phyloP scores from a whole-genome alignment of 2,113 vertebrate species.

The Saccopteryx bilineata region DNA sequence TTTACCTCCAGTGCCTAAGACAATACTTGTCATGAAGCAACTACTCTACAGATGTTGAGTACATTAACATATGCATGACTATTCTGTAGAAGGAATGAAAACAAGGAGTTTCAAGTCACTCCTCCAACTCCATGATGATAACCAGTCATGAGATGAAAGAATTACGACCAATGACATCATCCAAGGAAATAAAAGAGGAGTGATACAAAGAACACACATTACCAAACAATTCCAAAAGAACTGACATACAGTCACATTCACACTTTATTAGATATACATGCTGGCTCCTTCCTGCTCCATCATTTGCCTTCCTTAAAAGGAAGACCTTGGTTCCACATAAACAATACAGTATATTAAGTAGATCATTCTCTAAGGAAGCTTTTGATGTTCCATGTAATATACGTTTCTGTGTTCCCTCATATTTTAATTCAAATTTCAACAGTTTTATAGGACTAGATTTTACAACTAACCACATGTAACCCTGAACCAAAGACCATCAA shows the following conservation, averaged over 20 bases:
- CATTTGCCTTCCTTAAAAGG: conserved; percentile 36
- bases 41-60: conserved; percentile 41
- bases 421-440: conserved; percentile 52
- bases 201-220: background rate
- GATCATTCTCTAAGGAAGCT: background rate
- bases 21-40: conserved; percentile 34
- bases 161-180: conserved; percentile 26
- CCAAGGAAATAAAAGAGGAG: conserved; percentile 28
- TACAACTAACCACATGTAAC: conserved; percentile 29
- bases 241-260: background rate
- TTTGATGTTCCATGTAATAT: conserved; percentile 42
- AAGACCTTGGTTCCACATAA: background rate
- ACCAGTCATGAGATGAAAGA: conserved; percentile 33
- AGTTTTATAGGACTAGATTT: conserved; percentile 43
- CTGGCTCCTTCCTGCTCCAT: background rate
- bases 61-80: background rate
- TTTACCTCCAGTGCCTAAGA: background rate
- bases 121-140: background rate
- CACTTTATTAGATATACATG: background rate
- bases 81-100: conserved; percentile 50
- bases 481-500: conserved; percentile 48
- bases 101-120: conserved; percentile 39
- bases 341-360: conserved; percentile 17
- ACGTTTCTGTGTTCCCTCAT: conserved; percentile 35
- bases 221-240: conserved; percentile 60